Evolutionary conservation across 2,888 invertebrate species (phyloP).

Genomic region (Anoncus sp.): DNA sequence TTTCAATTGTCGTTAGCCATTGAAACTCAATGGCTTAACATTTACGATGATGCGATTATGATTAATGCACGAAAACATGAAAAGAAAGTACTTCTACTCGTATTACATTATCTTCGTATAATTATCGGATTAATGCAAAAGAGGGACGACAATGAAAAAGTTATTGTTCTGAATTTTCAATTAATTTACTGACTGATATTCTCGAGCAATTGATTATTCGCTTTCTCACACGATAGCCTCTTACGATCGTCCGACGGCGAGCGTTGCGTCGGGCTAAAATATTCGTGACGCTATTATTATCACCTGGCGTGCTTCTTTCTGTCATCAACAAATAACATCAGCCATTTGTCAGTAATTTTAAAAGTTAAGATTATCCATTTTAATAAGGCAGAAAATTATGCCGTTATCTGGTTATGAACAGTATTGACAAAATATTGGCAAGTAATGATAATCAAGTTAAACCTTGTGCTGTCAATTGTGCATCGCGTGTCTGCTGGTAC

Average conservation of each 20-base stretch:
- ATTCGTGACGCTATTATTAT: conserved; percentile 19
- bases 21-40: too few relatives aligned
- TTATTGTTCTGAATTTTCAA: too few relatives aligned
- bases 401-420: background rate
- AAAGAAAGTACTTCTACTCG: too few relatives aligned
- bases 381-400: background rate
- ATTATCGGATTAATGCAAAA: too few relatives aligned
- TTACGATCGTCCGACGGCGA: conserved; percentile 51
- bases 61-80: too few relatives aligned
- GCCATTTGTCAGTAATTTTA: background rate
- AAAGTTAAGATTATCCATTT: background rate
- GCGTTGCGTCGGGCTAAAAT: conserved; percentile 11
- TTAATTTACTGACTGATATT: background rate
- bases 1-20: too few relatives aligned
- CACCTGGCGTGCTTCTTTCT: background rate
- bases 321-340: background rate
- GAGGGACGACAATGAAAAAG: too few relatives aligned
- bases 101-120: too few relatives aligned
- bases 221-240: background rate
- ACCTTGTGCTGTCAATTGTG: conserved; percentile 1
- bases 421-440: conserved; percentile 25
- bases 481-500: conserved; percentile 36
- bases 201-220: background rate
- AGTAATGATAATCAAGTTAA: conserved; percentile 14
- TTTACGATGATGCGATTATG: too few relatives aligned